Evolutionary conservation across 2,888 invertebrate species (phyloP), one percentile per base, ranked within the genome.

Genomic region (Meiosimyza decipiens): DNA sequence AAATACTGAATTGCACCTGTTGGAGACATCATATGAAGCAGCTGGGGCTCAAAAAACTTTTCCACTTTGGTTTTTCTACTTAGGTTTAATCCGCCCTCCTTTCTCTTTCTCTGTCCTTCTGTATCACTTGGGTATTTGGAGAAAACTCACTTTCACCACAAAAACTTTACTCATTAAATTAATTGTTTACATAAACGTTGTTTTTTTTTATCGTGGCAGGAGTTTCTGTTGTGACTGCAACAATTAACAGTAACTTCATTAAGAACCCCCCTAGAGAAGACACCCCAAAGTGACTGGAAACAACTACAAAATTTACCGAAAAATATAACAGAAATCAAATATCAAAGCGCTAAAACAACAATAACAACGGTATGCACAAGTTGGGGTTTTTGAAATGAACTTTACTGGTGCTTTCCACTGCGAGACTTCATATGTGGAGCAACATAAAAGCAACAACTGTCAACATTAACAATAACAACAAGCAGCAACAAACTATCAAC

Each of bases 141-240:
- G 40, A 40, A 40, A 40, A 40, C 40, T 40, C 40, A 40, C 40
- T 40, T 40, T 40, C 40, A 40, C 40, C 66, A 9, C 40, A n/a
- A 57, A 59, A 68, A 68, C 68, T 68, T 68, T 68, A 22, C 59
- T 68, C 68, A 68, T 68, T 68, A 68, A 68, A 68, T 50, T 51
- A 68, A 68, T 68, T 68, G 68, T 68, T 68, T 68, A 49, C 13
- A 68, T 68, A 18, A 33, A 52, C 49, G 15, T 68, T 28, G 18
- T 18, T 50, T 4, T 50, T 50, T 15, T 22, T 22, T 22, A 22
- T 54, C 54, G 52, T 64, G 2, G 3, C 18, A 49, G 6, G 9
- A 49, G n/a, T 16, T 66, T 28, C 28, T 67, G 16, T 54, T 55
- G 65, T 67, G 66, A 67, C 18, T 54, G 66, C 55, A 67, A 67